A percentile compares a stretch with the other conserved stretches of the same genome.
phyloP scores from a whole-genome alignment of 2,797 vertebrate genomes.

The Carapus acus region DNA sequence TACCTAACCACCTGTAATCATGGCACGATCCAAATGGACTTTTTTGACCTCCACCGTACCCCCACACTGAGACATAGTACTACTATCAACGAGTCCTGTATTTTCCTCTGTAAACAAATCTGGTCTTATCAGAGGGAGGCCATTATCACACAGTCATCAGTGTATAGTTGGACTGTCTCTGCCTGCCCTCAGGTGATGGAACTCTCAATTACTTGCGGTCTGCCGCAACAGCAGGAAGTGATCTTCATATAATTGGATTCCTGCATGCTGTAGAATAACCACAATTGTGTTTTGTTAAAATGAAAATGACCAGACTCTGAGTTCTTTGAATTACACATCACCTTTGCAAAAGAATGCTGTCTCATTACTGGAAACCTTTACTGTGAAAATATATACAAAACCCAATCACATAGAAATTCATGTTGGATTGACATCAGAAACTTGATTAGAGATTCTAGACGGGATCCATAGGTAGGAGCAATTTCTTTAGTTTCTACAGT shows the following conservation, averaged over 20 bases:
- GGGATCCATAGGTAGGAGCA: neutral
- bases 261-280: too few species aligned
- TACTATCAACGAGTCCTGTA: neutral
- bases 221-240: constrained; percentile 2
- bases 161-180: constrained; percentile 1
- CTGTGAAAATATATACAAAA: constrained; percentile 20
- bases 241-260: constrained; percentile 13
- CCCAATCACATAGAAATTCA: constrained; percentile 24
- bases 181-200: constrained; percentile 10
- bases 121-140: constrained; percentile 1
- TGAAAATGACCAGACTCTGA: constrained; percentile 25
- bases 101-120: neutral
- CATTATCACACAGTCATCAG: constrained; percentile 5
- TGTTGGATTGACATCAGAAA: constrained; percentile 49
- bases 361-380: constrained; percentile 7
- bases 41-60: neutral
- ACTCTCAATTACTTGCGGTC: constrained; percentile 12
- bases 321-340: constrained; percentile 32
- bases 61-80: neutral
- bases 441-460: constrained; percentile 5
- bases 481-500: constrained; percentile 1
- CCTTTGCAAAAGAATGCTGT: constrained; percentile 9
- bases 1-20: too few species aligned
- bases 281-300: constrained; percentile 2
- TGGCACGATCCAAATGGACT: too few species aligned